phyloP scores from a whole-genome alignment of 2,797 vertebrate species.

The Enteromius radiatus region DNA sequence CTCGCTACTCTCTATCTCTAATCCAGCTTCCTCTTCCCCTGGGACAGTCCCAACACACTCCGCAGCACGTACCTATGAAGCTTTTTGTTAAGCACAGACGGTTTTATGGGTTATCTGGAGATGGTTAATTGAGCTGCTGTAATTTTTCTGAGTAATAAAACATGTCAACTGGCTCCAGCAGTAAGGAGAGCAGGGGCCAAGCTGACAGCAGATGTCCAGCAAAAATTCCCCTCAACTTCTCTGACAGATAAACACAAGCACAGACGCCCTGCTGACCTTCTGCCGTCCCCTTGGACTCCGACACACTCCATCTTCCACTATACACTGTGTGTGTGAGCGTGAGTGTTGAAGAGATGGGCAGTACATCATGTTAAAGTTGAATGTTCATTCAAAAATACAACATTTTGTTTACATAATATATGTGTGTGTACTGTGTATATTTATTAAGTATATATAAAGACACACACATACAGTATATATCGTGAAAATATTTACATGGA shows the following conservation, averaged over 20 bases:
- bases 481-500: no score
- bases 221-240: constrained; percentile 38
- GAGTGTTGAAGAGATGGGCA: background rate
- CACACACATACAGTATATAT: no score
- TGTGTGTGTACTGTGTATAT: no score
- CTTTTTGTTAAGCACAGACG: background rate
- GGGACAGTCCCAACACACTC: constrained; percentile 32
- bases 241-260: constrained; percentile 41
- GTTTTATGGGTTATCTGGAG: constrained; percentile 9
- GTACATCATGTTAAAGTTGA: no score
- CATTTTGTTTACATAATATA: no score
- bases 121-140: constrained; percentile 30
- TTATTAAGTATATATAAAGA: no score
- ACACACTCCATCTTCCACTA: constrained; percentile 14
- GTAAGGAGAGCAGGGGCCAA: constrained; percentile 20
- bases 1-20: background rate
- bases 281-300: constrained; percentile 13
- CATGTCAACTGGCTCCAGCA: constrained; percentile 1
- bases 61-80: background rate
- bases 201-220: constrained; percentile 27
- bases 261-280: constrained; percentile 36
- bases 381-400: no score
- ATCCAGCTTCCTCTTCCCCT: constrained; percentile 9
- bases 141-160: constrained; percentile 52
- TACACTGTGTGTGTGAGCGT: background rate